phyloP scores from a whole-genome alignment of 2,797 vertebrate species.

The Mormyrus proboscirostris region DNA sequence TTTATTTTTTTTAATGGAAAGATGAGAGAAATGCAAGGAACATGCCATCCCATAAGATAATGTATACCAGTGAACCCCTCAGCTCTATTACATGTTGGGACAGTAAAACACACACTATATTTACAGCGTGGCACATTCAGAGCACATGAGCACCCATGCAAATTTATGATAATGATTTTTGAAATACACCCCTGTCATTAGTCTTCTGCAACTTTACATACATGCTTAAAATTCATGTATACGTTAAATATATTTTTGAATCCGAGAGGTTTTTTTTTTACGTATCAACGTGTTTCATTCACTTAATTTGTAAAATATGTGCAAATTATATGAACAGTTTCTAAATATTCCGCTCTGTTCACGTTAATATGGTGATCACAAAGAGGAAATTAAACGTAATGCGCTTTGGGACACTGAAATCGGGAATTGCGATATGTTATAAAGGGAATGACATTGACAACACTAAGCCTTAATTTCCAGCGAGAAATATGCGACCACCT shows the following conservation, averaged over 20 bases:
- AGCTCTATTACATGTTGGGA: slow-evolving; percentile 23
- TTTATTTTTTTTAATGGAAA: slow-evolving; percentile 27
- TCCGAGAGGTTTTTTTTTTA: not conserved
- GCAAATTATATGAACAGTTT: slow-evolving; percentile 50
- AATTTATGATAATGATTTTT: slow-evolving; percentile 2
- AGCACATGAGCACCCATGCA: not conserved
- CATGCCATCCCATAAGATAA: slow-evolving; percentile 30
- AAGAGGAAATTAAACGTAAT: slow-evolving; percentile 49
- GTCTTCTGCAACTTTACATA: not conserved
- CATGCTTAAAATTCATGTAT: not conserved
- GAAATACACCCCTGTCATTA: not conserved
- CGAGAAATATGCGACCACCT: not conserved
- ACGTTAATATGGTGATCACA: slow-evolving; percentile 74
- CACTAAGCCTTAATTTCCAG: slow-evolving; percentile 57
- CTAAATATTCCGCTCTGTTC: slow-evolving; percentile 61
- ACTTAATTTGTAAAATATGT: slow-evolving; percentile 10
- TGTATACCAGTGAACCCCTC: slow-evolving; percentile 25
- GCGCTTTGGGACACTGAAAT: not conserved
- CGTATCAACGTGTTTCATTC: slow-evolving; percentile 6
- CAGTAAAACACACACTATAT: not conserved
- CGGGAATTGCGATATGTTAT: slow-evolving; percentile 53
- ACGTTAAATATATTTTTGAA: not conserved
- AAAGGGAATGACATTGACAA: slow-evolving; percentile 61
- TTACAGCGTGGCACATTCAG: not conserved
- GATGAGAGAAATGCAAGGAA: slow-evolving; percentile 30